Conservation (phyloP, 2,888 invertebrate genomes). For the Tetranychus truncatus region DNA sequence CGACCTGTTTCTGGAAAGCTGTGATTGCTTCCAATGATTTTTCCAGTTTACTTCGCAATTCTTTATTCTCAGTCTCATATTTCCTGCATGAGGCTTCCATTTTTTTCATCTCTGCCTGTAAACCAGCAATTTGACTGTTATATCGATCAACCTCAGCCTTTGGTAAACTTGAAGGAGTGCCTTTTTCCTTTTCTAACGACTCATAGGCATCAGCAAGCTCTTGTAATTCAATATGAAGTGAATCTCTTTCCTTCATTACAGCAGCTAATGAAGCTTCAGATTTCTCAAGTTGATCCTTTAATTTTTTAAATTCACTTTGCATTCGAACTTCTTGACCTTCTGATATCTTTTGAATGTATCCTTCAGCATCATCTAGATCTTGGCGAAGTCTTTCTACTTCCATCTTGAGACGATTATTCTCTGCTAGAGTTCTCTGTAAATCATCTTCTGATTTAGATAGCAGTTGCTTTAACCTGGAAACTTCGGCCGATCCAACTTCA, state of each 20-base stretch:
- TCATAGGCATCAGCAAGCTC: slow-evolving; percentile 22
- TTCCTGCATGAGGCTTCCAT: slow-evolving; percentile 23
- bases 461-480: slow-evolving; percentile 27
- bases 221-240: slow-evolving; percentile 18
- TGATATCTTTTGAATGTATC: slow-evolving; percentile 21
- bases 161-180: not conserved
- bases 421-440: slow-evolving; percentile 27
- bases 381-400: slow-evolving; percentile 28
- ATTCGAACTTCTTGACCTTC: slow-evolving; percentile 14
- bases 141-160: slow-evolving; percentile 7
- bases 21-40: slow-evolving; percentile 26
- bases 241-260: slow-evolving; percentile 21
- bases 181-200: not conserved
- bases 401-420: slow-evolving; percentile 28
- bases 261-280: slow-evolving; percentile 16
- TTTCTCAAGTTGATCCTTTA: slow-evolving; percentile 22
- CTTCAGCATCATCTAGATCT: slow-evolving; percentile 25
- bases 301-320: slow-evolving; percentile 21
- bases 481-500: slow-evolving; percentile 22
- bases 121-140: slow-evolving; percentile 22
- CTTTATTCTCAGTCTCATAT: slow-evolving; percentile 26
- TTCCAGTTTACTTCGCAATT: slow-evolving; percentile 25
- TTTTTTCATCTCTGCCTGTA: slow-evolving; percentile 25
- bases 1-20: slow-evolving; percentile 25
- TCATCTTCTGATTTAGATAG: slow-evolving; percentile 28